Evolutionary conservation across 2,113 vertebrate genomes (phyloP), one percentile per base, ranked within the genome.

Genomic region (Morone chrysops): DNA sequence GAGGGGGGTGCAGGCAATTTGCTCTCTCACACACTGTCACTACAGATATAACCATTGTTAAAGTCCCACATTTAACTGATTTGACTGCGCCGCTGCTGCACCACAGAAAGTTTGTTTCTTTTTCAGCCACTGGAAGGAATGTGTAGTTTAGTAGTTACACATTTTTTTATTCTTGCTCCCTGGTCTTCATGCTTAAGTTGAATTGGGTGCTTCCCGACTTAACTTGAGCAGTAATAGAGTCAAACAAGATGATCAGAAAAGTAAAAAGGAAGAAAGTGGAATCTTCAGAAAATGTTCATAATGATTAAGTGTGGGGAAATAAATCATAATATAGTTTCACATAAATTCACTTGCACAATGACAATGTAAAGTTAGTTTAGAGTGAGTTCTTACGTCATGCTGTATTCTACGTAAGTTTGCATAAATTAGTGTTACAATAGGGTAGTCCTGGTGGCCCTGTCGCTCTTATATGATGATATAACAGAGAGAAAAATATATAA

Each of bases 1-100:
- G 57, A 47, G 68, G 54, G 45, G 51, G 9, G 62, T 70, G 63
- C 70, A 66, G 48, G 69, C 40, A 76, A 83, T 83, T 79, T 81
- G 45, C 78, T 81, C 54, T 48, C 72, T 20, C 50, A 20, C 56
- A 72, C 59, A 78, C 69, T 79, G 73, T 51, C 45, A 50, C 18
- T 57, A 63, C 59, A 77, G 59, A 71, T 47, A 59, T 71, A 72
- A 57, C 20, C 57, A 36, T 50, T 20, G 25, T 79, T 81, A 41
- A 31, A 51, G 8, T 18, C 53, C 45, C 40, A 54, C 22, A 70
- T 43, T 78, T 60, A 72, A 36, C 67, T 38, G 59, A 70, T 70
- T 67, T 38, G 70, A 16, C 48, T 54, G 13, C 17, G 5, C 18
- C 0, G 9, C 22, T 38, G 31, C 48, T 54, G 16, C 25, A 3